phyloP scores from a whole-genome alignment of 2,888 invertebrate species.

The Zaprionus lineosus region DNA sequence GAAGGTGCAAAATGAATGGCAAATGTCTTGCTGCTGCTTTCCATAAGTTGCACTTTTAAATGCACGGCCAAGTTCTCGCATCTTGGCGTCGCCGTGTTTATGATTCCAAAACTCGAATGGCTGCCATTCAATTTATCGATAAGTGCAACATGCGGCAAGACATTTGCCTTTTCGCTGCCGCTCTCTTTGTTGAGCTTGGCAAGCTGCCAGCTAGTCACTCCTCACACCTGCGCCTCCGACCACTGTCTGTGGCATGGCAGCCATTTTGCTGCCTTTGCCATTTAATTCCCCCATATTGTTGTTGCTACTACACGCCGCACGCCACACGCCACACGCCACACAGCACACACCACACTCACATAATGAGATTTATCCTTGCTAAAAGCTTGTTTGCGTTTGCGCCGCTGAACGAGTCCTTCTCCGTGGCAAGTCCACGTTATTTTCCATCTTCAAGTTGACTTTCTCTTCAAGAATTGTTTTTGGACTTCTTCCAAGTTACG shows the following conservation, averaged over 20 bases:
- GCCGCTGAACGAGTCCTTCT: conserved; percentile 16
- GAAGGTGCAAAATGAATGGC: conserved; percentile 56
- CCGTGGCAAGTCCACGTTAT: background rate
- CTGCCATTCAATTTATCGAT: conserved; percentile 46
- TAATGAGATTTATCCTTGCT: conserved; percentile 33
- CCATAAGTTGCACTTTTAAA: conserved; percentile 11
- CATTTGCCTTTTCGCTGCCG: conserved; percentile 21
- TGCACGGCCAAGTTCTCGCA: background rate
- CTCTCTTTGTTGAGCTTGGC: conserved; percentile 30
- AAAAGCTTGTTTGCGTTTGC: conserved; percentile 42
- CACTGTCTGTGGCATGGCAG: conserved; percentile 31
- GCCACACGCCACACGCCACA: conserved; percentile 4
- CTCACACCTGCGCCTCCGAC: conserved; percentile 21
- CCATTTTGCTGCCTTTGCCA: conserved; percentile 35
- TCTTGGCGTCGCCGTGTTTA: conserved; percentile 37
- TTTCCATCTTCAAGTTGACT: conserved; percentile 20
- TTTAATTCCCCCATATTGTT: conserved; percentile 2
- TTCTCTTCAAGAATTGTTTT: conserved; percentile 19
- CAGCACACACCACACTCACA: conserved; percentile 6
- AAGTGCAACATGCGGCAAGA: conserved; percentile 37
- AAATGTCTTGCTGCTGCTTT: conserved; percentile 28
- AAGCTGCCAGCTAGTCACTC: conserved; percentile 32
- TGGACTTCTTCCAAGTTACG: background rate
- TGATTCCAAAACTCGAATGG: conserved; percentile 42
- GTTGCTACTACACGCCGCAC: conserved; percentile 11